These are phyloP conservation scores for Chaenogobius annularis DNA, from an alignment of 2,113 vertebrate species.

Conservation along the genomic window DNA sequence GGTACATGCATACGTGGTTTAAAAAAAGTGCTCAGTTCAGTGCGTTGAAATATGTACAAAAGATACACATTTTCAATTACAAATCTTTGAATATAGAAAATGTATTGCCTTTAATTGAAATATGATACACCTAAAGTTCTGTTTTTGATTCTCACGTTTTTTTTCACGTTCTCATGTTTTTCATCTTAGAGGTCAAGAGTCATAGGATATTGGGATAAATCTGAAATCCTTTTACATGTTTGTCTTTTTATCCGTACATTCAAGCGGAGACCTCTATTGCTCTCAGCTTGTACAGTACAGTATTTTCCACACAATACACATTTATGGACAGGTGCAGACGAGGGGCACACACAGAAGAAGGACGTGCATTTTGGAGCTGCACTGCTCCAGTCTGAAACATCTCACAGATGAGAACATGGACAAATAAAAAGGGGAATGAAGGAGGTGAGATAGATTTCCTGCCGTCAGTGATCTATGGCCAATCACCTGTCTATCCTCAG, in stretches of 20 bases:
- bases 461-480: constrained; percentile 74
- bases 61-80: too few species aligned
- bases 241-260: constrained; percentile 34
- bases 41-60: neutral
- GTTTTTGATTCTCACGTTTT: constrained; percentile 82
- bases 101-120: too few species aligned
- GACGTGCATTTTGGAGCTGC: constrained; percentile 12
- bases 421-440: constrained; percentile 51
- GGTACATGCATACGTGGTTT: neutral
- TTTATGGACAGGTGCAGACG: constrained; percentile 30
- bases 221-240: constrained; percentile 68
- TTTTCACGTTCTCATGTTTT: too few species aligned
- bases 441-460: constrained; percentile 71
- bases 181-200: neutral
- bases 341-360: neutral
- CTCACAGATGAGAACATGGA: constrained; percentile 13
- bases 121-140: neutral
- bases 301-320: constrained; percentile 44
- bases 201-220: neutral
- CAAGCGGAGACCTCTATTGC: neutral
- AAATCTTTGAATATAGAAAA: too few species aligned
- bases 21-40: neutral
- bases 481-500: constrained; percentile 70
- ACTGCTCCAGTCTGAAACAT: constrained; percentile 22
- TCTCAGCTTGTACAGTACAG: constrained; percentile 8